Conservation (phyloP, 2,888 invertebrate species). For the Creontiades dilutus region DNA sequence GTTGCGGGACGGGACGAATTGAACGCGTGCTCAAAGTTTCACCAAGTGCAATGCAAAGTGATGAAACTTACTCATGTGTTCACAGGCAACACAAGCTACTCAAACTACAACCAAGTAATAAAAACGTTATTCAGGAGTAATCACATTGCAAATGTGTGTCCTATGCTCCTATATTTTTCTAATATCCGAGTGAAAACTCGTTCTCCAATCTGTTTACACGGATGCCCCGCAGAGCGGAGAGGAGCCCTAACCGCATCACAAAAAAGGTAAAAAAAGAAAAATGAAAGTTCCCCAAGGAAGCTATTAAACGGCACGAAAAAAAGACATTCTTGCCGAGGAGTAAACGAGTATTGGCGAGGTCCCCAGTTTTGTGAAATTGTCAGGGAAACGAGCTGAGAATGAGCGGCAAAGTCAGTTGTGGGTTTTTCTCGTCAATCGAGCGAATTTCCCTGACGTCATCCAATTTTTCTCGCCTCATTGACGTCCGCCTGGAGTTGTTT, state of each 20-base stretch:
- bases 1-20: too few species aligned
- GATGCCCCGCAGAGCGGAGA: constrained; percentile 12
- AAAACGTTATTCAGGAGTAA: too few species aligned
- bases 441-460: neutral
- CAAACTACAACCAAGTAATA: too few species aligned
- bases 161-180: neutral
- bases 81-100: too few species aligned
- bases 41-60: too few species aligned
- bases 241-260: neutral
- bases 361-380: constrained; percentile 10
- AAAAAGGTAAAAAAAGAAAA: neutral
- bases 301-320: constrained; percentile 3
- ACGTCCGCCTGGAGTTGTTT: neutral
- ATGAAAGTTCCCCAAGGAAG: neutral
- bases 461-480: neutral
- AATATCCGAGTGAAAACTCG: neutral
- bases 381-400: neutral
- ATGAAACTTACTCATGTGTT: too few species aligned
- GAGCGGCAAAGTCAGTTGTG: neutral
- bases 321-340: neutral
- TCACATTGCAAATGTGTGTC: too few species aligned
- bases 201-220: neutral
- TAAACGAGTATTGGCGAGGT: neutral
- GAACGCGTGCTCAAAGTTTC: too few species aligned
- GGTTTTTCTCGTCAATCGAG: neutral